Evolutionary conservation across 2,113 vertebrate species (phyloP).

Genomic region (Collichthys lucidus): DNA sequence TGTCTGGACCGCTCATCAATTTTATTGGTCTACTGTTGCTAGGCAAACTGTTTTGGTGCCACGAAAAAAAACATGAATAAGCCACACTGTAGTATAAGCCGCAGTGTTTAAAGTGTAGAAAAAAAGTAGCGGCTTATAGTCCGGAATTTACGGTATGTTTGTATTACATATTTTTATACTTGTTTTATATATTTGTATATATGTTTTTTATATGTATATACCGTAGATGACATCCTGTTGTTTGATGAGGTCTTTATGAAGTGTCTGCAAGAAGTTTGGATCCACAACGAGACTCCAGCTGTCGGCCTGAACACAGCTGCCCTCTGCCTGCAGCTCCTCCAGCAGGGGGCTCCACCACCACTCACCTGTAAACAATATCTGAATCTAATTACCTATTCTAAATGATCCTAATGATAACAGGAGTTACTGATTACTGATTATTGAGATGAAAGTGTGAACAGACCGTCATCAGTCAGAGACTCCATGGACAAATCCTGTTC

Average conservation of each 20-base stretch:
- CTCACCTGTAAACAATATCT: constrained; percentile 70
- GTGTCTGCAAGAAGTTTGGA: constrained; percentile 89
- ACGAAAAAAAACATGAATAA: no score
- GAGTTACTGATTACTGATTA: not conserved
- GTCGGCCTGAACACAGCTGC: constrained; percentile 89
- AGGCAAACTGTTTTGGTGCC: no score
- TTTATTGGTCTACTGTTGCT: no score
- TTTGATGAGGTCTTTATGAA: constrained; percentile 94
- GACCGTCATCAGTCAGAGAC: constrained; percentile 94
- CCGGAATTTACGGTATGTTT: no score
- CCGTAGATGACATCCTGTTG: constrained; percentile 96
- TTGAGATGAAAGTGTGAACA: constrained; percentile 4
- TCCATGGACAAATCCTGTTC: constrained; percentile 92
- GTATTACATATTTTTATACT: no score
- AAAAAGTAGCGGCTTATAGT: no score
- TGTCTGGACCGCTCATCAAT: no score
- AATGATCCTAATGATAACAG: not conserved
- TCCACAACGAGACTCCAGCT: constrained; percentile 95
- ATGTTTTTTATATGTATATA: constrained; percentile 35
- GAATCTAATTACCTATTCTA: not conserved
- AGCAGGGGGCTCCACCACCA: constrained; percentile 89
- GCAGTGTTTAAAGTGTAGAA: no score
- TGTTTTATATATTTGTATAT: no score
- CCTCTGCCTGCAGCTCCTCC: constrained; percentile 90
- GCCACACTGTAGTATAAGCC: no score